Evolutionary conservation across 1,140 invertebrate genomes (phyloP).

Genomic region (Drosophila kanapiae): DNA sequence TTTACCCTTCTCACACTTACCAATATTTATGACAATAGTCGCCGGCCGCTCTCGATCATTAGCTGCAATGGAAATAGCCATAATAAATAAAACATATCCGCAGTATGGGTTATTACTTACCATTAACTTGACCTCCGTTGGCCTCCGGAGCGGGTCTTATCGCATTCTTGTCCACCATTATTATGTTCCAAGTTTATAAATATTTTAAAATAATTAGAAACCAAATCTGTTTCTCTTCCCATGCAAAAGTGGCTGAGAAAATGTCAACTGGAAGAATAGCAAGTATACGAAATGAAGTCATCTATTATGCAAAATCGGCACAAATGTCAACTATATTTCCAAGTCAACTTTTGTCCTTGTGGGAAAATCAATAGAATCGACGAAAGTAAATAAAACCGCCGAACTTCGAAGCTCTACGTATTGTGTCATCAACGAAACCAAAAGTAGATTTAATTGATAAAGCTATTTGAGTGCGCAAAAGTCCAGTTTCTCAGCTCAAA

Average conservation of each 20-base stretch:
- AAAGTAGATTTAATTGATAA: not conserved
- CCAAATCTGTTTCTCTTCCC: conserved; percentile 22
- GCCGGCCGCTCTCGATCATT: conserved; percentile 15
- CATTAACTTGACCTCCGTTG: conserved; percentile 2
- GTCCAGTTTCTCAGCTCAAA: conserved; percentile 1
- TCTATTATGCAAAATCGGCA: conserved; percentile 16
- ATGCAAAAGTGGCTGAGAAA: conserved; percentile 11
- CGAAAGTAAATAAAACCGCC: not conserved
- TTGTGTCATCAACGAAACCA: not conserved
- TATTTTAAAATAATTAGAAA: not conserved
- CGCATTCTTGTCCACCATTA: conserved; percentile 28
- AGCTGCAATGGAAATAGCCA: conserved; percentile 28
- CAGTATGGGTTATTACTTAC: conserved; percentile 6
- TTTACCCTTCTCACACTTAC: conserved; percentile 43
- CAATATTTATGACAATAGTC: conserved; percentile 67
- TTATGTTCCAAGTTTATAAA: conserved; percentile 2
- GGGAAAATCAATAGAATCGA: conserved; percentile 34
- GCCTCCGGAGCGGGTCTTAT: conserved; percentile 23
- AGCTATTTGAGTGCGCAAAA: not conserved
- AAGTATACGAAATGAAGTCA: conserved; percentile 1
- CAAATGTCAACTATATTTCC: not conserved
- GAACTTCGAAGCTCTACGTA: not conserved
- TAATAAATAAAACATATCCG: not conserved
- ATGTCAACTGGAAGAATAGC: not conserved
- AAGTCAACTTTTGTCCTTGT: not conserved